Conservation (phyloP, 2,113 vertebrate species). For the Plecotus auritus region DNA sequence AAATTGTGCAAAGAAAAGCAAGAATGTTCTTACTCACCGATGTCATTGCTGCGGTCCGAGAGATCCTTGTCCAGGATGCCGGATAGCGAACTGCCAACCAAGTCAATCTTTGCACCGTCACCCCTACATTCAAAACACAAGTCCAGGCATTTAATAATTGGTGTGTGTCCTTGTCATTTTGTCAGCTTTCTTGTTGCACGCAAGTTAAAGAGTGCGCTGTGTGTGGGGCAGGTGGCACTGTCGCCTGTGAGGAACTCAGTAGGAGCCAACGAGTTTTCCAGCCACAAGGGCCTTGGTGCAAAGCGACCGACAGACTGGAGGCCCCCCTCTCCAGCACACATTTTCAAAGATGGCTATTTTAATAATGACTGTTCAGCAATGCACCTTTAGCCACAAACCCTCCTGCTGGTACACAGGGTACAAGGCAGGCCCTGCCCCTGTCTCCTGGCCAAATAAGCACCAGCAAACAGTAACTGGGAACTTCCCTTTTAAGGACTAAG, state of each 20-base stretch:
- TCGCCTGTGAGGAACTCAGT: not conserved
- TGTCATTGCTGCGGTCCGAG: conserved; percentile 91
- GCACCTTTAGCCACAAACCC: conserved; percentile 26
- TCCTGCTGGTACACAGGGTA: conserved; percentile 9
- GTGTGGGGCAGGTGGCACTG: not conserved
- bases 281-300: conserved; percentile 2
- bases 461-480: not conserved
- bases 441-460: conserved; percentile 55
- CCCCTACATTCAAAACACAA: conserved; percentile 87
- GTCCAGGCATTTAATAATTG: conserved; percentile 51
- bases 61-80: conserved; percentile 88
- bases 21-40: conserved; percentile 87
- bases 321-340: conserved; percentile 15
- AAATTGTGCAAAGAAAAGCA: conserved; percentile 44
- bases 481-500: conserved; percentile 67
- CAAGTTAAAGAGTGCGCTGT: not conserved
- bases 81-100: conserved; percentile 80
- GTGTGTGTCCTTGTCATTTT: conserved; percentile 28
- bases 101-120: conserved; percentile 93
- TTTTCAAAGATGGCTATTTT: conserved; percentile 68
- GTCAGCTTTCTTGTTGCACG: conserved; percentile 7
- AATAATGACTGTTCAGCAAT: conserved; percentile 37
- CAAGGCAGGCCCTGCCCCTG: not conserved
- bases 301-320: conserved; percentile 7
- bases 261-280: not conserved